These are phyloP conservation scores for Silurus aristotelis DNA, from an alignment of 2,797 vertebrate species.

Conservation along the genomic window DNA sequence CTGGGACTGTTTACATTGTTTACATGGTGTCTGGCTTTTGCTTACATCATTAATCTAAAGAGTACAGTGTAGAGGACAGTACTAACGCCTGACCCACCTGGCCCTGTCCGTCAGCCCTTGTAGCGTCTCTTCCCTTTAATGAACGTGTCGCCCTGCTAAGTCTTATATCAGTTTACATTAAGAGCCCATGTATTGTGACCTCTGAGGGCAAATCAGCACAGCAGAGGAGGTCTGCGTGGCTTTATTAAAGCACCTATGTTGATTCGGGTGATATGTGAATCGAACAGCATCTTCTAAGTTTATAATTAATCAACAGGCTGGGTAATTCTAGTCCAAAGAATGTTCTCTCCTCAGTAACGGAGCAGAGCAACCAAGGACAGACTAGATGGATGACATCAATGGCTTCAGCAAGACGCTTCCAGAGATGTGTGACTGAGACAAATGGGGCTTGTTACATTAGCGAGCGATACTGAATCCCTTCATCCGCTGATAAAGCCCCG, in stretches of 20 bases:
- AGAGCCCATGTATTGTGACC: constrained; percentile 29
- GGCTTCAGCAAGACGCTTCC: constrained; percentile 72
- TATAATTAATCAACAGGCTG: constrained; percentile 51
- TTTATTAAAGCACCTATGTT: constrained; percentile 21
- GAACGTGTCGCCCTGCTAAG: constrained; percentile 47
- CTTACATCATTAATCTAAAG: constrained; percentile 21
- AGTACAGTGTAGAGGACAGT: constrained; percentile 40
- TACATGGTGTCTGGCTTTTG: constrained; percentile 1
- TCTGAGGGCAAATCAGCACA: constrained; percentile 42
- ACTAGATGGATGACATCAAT: constrained; percentile 78
- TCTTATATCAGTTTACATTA: constrained; percentile 53
- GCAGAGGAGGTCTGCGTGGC: constrained; percentile 12
- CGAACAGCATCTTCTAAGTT: neutral
- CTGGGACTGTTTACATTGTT: constrained; percentile 6
- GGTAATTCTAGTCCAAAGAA: constrained; percentile 59
- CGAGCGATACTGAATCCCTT: constrained; percentile 74
- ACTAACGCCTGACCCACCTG: constrained; percentile 47
- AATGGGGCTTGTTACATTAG: constrained; percentile 81
- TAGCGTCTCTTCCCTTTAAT: constrained; percentile 38
- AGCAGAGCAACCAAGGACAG: constrained; percentile 76
- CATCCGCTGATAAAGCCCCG: constrained; percentile 74
- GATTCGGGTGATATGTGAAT: neutral
- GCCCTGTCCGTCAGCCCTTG: constrained; percentile 47
- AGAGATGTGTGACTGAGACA: constrained; percentile 79
- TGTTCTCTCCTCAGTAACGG: constrained; percentile 56